Conservation (phyloP, 2,888 invertebrate species). For the Pyrrhia umbra region DNA sequence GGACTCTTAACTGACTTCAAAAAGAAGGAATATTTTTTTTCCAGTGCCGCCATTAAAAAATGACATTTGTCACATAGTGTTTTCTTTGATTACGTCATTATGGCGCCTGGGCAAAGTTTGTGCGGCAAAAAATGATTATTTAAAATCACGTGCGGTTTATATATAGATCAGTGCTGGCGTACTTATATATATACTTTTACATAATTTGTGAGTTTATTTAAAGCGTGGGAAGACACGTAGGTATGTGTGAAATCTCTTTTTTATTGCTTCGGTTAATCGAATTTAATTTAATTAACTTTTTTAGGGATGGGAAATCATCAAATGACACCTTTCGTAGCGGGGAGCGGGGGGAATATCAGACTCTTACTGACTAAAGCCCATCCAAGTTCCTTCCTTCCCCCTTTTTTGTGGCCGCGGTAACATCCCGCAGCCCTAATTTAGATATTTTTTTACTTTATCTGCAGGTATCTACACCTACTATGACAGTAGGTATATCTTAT, state of each 20-base stretch:
- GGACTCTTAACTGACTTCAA: no score
- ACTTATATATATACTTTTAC: slow-evolving; percentile 21
- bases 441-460: no score
- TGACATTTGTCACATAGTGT: background rate
- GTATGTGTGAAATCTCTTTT: no score
- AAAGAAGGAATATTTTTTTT: no score
- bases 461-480: no score
- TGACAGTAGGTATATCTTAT: no score
- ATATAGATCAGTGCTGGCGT: slow-evolving; percentile 34
- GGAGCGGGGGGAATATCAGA: no score
- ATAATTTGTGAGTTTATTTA: slow-evolving; percentile 1
- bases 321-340: background rate
- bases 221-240: no score
- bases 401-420: no score
- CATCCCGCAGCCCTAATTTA: background rate
- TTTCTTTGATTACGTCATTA: background rate
- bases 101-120: background rate
- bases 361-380: background rate
- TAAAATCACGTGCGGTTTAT: slow-evolving; percentile 51
- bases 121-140: slow-evolving; percentile 17
- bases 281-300: no score
- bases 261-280: no score
- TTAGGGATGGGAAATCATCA: background rate
- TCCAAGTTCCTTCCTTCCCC: no score
- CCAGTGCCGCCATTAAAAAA: background rate